Evolutionary conservation across 1,140 invertebrate genomes (phyloP).

Genomic region (Papilio aristodemus): DNA sequence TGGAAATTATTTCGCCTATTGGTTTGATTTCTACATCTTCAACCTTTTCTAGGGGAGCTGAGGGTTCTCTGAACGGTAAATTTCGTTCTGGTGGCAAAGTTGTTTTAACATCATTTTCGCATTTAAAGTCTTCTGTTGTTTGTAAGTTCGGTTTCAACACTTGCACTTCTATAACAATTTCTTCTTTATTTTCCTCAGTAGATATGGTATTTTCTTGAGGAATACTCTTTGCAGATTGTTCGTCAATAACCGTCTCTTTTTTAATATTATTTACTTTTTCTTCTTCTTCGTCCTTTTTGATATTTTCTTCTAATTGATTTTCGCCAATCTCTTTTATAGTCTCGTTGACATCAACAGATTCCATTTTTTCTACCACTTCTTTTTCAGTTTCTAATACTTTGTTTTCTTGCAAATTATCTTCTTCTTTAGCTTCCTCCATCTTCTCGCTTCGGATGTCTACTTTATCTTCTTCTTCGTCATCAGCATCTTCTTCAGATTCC

Average conservation of each 20-base stretch:
- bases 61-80: conserved; percentile 62
- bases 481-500: conserved; percentile 38
- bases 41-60: conserved; percentile 69
- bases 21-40: conserved; percentile 76
- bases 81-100: conserved; percentile 44
- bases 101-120: conserved; percentile 37
- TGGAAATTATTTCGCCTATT: conserved; percentile 66
- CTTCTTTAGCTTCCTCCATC: conserved; percentile 30
- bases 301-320: conserved; percentile 35
- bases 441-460: conserved; percentile 20
- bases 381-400: conserved; percentile 8
- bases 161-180: conserved; percentile 32
- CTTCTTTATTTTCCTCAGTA: conserved; percentile 38
- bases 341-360: conserved; percentile 49
- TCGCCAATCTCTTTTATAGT: conserved; percentile 29
- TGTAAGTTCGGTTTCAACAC: conserved; percentile 34
- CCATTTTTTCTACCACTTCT: conserved; percentile 43
- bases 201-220: conserved; percentile 36
- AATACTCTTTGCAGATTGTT: conserved; percentile 36
- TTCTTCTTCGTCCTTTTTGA: conserved; percentile 31
- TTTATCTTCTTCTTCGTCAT: conserved; percentile 37
- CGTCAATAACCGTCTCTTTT: conserved; percentile 29
- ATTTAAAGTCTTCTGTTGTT: conserved; percentile 39
- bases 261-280: conserved; percentile 35
- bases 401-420: conserved; percentile 13